A percentile compares a stretch with the other conserved stretches of the same genome.
phyloP scores from a whole-genome alignment of 2,888 invertebrate genomes.

The Malacosoma neustria region DNA sequence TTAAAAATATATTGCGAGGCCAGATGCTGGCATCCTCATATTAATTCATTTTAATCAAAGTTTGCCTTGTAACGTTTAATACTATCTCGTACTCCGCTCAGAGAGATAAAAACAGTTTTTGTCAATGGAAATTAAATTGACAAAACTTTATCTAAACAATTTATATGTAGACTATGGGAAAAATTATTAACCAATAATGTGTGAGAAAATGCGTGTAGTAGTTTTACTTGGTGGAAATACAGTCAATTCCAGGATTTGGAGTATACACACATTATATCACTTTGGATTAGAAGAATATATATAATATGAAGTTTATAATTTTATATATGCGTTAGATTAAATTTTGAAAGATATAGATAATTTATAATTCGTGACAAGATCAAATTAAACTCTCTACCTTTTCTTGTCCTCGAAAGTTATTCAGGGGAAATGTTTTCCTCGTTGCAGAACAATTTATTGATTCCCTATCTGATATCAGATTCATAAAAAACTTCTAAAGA shows the following conservation, averaged over 20 bases:
- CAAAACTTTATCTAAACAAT: too few species aligned
- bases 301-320: too few species aligned
- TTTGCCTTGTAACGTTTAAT: background rate
- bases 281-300: too few species aligned
- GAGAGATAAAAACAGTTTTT: background rate
- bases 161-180: too few species aligned
- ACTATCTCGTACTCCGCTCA: background rate
- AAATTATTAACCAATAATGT: too few species aligned
- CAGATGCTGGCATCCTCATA: slow-evolving; percentile 55
- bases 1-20: slow-evolving; percentile 63
- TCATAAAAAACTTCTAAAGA: slow-evolving; percentile 23
- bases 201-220: too few species aligned
- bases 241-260: too few species aligned
- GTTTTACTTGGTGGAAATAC: too few species aligned
- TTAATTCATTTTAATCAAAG: slow-evolving; percentile 63
- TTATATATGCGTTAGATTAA: too few species aligned
- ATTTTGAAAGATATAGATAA: background rate
- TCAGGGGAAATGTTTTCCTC: background rate
- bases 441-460: background rate
- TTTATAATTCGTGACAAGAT: background rate
- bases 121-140: too few species aligned
- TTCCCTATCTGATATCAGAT: background rate
- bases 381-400: background rate
- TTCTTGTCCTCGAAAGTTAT: background rate
- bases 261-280: too few species aligned